A percentile compares a stretch with the other conserved stretches of the same genome.
phyloP scores from a whole-genome alignment of 2,888 invertebrate genomes.

The Drosophila pullipes region DNA sequence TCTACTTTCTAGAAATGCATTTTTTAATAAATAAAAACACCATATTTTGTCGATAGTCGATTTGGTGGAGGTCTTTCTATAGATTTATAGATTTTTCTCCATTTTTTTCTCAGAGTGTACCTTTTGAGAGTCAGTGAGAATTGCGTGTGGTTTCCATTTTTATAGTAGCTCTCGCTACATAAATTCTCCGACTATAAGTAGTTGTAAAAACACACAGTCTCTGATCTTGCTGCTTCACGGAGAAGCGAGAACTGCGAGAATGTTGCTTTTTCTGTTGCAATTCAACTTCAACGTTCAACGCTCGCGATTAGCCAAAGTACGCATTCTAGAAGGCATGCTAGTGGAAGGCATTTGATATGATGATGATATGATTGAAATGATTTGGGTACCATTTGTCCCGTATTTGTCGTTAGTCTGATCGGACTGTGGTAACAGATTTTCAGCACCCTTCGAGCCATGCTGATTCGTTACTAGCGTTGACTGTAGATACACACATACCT shows the following conservation, averaged over 20 bases:
- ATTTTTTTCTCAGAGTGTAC: not conserved
- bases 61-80: not conserved
- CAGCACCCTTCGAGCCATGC: too few species aligned
- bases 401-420: too few species aligned
- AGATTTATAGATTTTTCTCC: not conserved
- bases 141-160: conserved; percentile 2
- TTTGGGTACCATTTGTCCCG: not conserved
- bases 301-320: not conserved
- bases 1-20: not conserved
- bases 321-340: not conserved
- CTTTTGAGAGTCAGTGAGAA: not conserved
- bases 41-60: not conserved
- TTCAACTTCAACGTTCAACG: not conserved
- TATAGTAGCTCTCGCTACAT: not conserved
- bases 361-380: not conserved
- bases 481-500: not conserved
- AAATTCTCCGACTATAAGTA: not conserved
- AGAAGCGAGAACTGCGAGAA: not conserved
- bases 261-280: not conserved
- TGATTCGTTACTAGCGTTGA: too few species aligned
- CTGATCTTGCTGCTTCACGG: not conserved
- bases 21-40: not conserved
- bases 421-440: too few species aligned
- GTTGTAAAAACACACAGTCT: not conserved
- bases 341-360: not conserved